phyloP scores from a whole-genome alignment of 64 coral and sea anemone species.

The Stylophora pistillata region DNA sequence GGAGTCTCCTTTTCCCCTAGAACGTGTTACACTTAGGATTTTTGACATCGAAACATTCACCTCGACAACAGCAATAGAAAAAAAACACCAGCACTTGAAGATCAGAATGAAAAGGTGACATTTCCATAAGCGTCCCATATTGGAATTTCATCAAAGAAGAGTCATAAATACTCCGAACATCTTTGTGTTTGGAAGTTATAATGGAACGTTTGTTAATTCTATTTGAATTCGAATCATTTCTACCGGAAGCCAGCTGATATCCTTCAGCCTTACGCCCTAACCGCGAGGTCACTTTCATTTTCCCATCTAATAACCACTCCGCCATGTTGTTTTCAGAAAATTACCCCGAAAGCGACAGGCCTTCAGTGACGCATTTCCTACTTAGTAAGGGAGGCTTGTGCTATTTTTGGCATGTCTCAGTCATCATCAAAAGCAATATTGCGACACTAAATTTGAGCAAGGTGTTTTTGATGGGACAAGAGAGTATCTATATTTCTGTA shows the following conservation, averaged over 20 bases:
- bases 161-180: neutral
- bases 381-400: neutral
- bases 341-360: neutral
- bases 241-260: neutral
- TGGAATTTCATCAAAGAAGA: neutral
- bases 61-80: neutral
- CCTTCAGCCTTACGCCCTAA: neutral
- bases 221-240: neutral
- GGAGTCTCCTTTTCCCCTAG: neutral
- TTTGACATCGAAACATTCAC: neutral
- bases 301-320: neutral
- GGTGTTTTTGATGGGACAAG: no score
- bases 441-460: no score
- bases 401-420: neutral
- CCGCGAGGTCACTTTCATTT: neutral
- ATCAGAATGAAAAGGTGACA: neutral
- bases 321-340: neutral
- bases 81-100: neutral
- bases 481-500: no score
- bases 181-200: neutral
- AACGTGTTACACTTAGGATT: constrained; percentile 23
- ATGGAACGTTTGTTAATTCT: neutral
- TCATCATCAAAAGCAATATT: no score
- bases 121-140: neutral
- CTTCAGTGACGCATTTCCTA: neutral